A percentile compares a stretch with the other conserved stretches of the same genome.
These are phyloP conservation scores for Halcyon malimbica DNA, from an alignment of 2,113 vertebrate species.

Conservation along the genomic window DNA sequence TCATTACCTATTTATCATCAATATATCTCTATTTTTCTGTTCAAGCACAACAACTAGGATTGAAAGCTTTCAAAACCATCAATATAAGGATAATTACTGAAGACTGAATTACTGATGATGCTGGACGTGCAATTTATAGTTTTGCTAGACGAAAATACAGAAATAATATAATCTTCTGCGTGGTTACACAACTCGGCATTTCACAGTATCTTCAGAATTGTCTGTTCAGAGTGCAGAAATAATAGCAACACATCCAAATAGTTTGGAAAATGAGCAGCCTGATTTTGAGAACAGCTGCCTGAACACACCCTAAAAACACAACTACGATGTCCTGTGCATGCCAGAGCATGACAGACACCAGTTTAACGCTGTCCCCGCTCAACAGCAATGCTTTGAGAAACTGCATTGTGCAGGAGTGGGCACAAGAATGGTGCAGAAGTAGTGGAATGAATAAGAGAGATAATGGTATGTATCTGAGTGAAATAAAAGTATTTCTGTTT, in stretches of 20 bases:
- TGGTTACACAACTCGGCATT: not conserved
- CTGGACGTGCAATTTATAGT: not conserved
- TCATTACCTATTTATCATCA: not conserved
- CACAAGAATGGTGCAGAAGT: not conserved
- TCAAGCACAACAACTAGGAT: not conserved
- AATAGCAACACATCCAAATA: not conserved
- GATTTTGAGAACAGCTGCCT: not conserved
- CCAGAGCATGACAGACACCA: fast-evolving
- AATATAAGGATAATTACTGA: not conserved
- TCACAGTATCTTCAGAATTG: not conserved
- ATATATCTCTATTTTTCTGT: not conserved
- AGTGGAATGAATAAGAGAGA: not conserved
- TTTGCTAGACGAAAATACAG: not conserved
- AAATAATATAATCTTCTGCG: not conserved
- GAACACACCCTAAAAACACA: not conserved
- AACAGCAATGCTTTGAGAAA: not conserved
- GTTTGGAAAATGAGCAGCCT: not conserved
- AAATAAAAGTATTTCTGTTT: not conserved
- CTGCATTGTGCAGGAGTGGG: not conserved
- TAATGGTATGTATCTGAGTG: not conserved
- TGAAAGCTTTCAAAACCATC: not conserved
- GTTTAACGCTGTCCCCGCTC: not conserved
- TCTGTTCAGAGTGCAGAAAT: not conserved
- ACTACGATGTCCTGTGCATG: fast-evolving
- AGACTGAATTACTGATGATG: not conserved